phyloP scores from a whole-genome alignment of 2,888 invertebrate genomes.

The Troilus luridus region DNA sequence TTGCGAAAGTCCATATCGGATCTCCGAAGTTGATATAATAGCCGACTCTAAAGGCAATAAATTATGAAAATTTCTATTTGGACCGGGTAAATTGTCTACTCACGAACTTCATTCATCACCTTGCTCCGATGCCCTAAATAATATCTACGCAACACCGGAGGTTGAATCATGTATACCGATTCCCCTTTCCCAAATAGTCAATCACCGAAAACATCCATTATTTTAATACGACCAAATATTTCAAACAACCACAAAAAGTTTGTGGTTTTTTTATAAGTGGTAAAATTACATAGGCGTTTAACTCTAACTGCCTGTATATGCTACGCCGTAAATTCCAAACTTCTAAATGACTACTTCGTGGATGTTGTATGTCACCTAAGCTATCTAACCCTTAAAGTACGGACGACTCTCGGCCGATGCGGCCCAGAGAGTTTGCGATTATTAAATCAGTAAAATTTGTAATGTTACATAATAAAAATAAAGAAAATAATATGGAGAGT shows the following conservation, averaged over 20 bases:
- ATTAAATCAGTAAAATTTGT: too few species aligned
- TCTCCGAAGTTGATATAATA: background rate
- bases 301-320: too few species aligned
- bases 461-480: too few species aligned
- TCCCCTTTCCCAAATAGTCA: background rate
- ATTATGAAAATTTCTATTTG: conserved; percentile 46
- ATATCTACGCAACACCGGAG: conserved; percentile 19
- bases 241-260: background rate
- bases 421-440: too few species aligned
- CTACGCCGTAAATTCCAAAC: too few species aligned
- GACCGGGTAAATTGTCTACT: conserved; percentile 28
- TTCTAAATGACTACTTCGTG: too few species aligned
- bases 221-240: background rate
- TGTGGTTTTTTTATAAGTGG: too few species aligned
- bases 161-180: background rate
- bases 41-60: background rate
- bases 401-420: too few species aligned
- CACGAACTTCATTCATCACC: conserved; percentile 37
- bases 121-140: conserved; percentile 4
- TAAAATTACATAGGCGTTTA: too few species aligned
- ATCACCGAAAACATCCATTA: background rate
- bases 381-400: too few species aligned
- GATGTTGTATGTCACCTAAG: too few species aligned
- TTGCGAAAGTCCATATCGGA: conserved; percentile 21
- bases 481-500: too few species aligned